Base-by-base conservation (phyloP, 2,797 vertebrate species). In the Danio aesculapii region DNA sequence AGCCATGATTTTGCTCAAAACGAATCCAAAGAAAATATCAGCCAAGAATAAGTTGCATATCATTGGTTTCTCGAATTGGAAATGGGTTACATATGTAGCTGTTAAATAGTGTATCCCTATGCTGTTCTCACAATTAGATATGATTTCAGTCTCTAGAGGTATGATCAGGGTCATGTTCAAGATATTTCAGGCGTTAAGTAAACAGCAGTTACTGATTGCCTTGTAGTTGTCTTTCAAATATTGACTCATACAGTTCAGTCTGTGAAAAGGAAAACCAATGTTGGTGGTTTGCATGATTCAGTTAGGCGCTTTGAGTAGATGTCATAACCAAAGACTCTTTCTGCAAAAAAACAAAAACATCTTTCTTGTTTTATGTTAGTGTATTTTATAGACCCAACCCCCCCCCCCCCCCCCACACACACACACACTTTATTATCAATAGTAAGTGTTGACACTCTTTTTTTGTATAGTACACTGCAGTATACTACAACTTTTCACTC, bases 71-170 rank as follows among this genome's bases (percentile, higher is more conserved):
- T 10, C 47, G 61, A 43, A 57, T 59, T 81, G 88, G 52, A 93
- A 94, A 93, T 92, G 84, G 90, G 66, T 94, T 89, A 83, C 91
- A 93, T 80, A 90, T 93, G 91, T 89, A 86, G n/a, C 69, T 66
- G 67, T 83, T 71, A 78, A 83, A 83, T 74, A 6, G 46, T 43
- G 17, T 83, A 86, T 84, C 86, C 77, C 39, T 58, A 17, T 44
- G 55, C 67, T 69, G 77, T 69, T 86, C 78, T 83, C 82, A 84
- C 85, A 85, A 86, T 87, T 86, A 84, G 84, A 84, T 91, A 85
- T 81, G 76, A 82, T 84, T 88, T 79, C 62, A 86, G 83, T 89
- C 88, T 91, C 89, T 83, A 83, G 88, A 90, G 68, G 21, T 59
- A 81, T 66, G 76, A 41, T 11, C 53, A n/a, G 84, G 81, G 50